Base-by-base conservation (phyloP, 23 tunicate genomes). In the Styela plicata region DNA sequence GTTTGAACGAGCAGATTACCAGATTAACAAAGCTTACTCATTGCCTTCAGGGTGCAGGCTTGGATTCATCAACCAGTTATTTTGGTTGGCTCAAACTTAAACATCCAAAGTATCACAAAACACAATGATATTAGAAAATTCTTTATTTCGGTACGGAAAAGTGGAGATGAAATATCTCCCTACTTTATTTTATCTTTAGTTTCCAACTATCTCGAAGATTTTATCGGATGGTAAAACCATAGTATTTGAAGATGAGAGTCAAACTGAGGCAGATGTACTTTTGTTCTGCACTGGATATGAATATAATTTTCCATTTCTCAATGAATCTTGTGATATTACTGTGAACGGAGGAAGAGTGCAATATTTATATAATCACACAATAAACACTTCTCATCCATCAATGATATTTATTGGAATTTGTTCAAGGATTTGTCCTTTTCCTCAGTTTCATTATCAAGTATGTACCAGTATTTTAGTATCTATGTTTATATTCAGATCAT, bases 401-500 rank as follows among this genome's bases (percentile, higher is more conserved):
- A 61, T 92, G 17, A 81, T 85, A 16, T 92, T 92, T 34, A 84
- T 92, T 67, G 97, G 97, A 2, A 19, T 87, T 1, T 87, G 91
- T 69, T 44, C 28, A 10, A 1, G n/a, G 33, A 87, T 92, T 27
- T 92, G 97, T 57, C 97, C 97, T 1, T 87, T 87, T 80, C 97
- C 97, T 7, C 89, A 87, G 29, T 92, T 92, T 74, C 92, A 87
- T 68, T 87, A 86, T 73, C 97, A 92, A 89, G 91, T 82, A 66
- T 21, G 79, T 0, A 34, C 13, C 13, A 5, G 57, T 62, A 0
- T 0, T 21, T 0, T 23, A 21, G n/a, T n/a, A n/a, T n/a, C n/a
- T n/a, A n/a, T n/a, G n/a, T n/a, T n/a, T n/a, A n/a, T n/a, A n/a
- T n/a, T n/a, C n/a, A n/a, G n/a, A n/a, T n/a, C n/a, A n/a, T n/a